These are phyloP conservation scores for Hypotaenidia okinawae DNA, from an alignment of 2,797 vertebrate species.

Conservation along the genomic window DNA sequence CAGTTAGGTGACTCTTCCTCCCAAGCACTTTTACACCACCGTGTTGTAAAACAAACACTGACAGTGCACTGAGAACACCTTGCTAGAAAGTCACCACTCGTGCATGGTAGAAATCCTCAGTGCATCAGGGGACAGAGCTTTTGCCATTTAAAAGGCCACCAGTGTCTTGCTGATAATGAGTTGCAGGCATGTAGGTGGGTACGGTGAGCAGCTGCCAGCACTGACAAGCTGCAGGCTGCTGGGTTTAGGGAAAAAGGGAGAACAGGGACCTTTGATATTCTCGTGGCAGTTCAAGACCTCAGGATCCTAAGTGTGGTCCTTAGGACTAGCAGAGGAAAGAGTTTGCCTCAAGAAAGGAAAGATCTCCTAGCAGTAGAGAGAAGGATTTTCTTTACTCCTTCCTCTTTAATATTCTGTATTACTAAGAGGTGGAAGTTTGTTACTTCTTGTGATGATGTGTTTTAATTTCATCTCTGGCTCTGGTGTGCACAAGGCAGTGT, in stretches of 20 bases:
- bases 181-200: background rate
- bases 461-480: constrained; percentile 16
- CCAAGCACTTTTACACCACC: background rate
- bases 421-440: background rate
- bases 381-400: background rate
- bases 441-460: background rate
- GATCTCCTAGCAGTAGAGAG: background rate
- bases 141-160: background rate
- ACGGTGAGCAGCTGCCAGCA: background rate
- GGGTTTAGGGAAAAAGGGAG: background rate
- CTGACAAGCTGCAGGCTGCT: background rate
- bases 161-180: background rate
- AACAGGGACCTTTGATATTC: background rate
- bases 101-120: background rate
- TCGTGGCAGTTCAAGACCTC: background rate
- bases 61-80: background rate
- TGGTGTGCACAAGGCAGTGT: background rate
- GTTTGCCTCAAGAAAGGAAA: background rate
- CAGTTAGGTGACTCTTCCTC: background rate
- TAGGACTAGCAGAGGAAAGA: background rate
- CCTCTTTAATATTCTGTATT: background rate
- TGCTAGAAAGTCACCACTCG: background rate
- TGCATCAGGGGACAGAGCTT: background rate
- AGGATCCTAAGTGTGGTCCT: background rate
- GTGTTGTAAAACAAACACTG: background rate